Evolutionary conservation across 2,888 invertebrate genomes (phyloP).

Genomic region (Leptogaster cylindrica): DNA sequence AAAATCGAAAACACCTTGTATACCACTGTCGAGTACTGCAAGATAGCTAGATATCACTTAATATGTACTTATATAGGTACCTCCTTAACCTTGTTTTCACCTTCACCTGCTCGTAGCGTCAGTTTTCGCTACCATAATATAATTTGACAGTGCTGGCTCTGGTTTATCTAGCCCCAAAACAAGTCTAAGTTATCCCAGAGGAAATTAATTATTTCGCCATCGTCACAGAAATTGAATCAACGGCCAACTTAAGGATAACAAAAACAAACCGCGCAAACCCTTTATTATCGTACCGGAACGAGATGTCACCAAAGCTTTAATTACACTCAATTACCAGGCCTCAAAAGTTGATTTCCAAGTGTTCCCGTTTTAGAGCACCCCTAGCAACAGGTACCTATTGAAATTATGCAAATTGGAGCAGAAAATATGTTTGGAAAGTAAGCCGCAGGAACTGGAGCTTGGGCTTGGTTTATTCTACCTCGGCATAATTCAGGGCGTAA

Average conservation of each 20-base stretch:
- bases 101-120: too few species aligned
- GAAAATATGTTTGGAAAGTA: slow-evolving; percentile 55
- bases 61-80: too few species aligned
- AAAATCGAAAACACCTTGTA: too few species aligned
- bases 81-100: not conserved
- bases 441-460: slow-evolving; percentile 15
- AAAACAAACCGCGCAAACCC: slow-evolving; percentile 43
- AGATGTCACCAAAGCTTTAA: slow-evolving; percentile 55
- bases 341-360: slow-evolving; percentile 54
- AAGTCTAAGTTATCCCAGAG: slow-evolving; percentile 22
- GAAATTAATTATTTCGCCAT: slow-evolving; percentile 38
- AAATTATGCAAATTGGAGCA: slow-evolving; percentile 61
- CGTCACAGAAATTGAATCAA: slow-evolving; percentile 48
- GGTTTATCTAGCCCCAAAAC: slow-evolving; percentile 37
- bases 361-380: slow-evolving; percentile 49
- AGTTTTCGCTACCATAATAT: not conserved
- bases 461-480: slow-evolving; percentile 7
- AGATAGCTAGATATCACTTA: too few species aligned
- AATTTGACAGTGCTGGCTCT: not conserved
- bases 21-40: too few species aligned
- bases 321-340: slow-evolving; percentile 61
- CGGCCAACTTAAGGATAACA: slow-evolving; percentile 49
- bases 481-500: not conserved
- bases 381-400: slow-evolving; percentile 52
- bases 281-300: slow-evolving; percentile 21